phyloP scores from a whole-genome alignment of 2,113 vertebrate species.

The Lepus timidus region DNA sequence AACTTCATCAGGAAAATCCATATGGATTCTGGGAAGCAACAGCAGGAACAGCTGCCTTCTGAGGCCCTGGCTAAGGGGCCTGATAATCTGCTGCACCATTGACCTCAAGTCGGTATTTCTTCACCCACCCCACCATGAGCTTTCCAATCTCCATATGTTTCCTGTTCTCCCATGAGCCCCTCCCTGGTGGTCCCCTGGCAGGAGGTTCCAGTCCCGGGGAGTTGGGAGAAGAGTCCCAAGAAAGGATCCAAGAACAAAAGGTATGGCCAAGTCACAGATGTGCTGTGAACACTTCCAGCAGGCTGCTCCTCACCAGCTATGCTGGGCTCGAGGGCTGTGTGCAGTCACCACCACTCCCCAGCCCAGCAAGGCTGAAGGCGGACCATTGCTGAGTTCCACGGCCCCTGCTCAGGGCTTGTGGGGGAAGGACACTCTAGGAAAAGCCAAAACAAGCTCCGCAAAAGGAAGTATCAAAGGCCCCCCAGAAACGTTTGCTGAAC shows the following conservation, averaged over 20 bases:
- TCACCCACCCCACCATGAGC: background rate
- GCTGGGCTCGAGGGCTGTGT: background rate
- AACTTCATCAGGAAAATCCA: background rate
- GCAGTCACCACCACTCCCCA: rapidly evolving
- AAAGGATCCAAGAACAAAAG: slow-evolving; percentile 30
- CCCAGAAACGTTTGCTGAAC: background rate
- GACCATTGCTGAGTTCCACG: rapidly evolving
- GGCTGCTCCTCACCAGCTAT: background rate
- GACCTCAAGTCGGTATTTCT: background rate
- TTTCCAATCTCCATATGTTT: slow-evolving; percentile 51
- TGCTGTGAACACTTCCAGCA: background rate
- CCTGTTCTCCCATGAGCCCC: background rate
- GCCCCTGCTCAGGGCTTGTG: rapidly evolving
- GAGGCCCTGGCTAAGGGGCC: background rate
- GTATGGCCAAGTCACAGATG: slow-evolving; percentile 63
- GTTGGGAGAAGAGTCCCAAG: background rate
- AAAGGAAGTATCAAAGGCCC: background rate
- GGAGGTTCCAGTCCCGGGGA: background rate
- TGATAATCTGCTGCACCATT: background rate
- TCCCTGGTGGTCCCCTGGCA: background rate
- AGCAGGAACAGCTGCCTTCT: slow-evolving; percentile 31
- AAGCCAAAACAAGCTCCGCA: background rate
- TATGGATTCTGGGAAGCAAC: background rate
- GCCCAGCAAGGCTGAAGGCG: background rate
- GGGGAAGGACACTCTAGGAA: background rate